Percentiles rank a stretch among this genome's conserved stretches.
Evolutionary conservation across 1,140 invertebrate genomes (phyloP).

Genomic region (Zaprionus gabonicus): DNA sequence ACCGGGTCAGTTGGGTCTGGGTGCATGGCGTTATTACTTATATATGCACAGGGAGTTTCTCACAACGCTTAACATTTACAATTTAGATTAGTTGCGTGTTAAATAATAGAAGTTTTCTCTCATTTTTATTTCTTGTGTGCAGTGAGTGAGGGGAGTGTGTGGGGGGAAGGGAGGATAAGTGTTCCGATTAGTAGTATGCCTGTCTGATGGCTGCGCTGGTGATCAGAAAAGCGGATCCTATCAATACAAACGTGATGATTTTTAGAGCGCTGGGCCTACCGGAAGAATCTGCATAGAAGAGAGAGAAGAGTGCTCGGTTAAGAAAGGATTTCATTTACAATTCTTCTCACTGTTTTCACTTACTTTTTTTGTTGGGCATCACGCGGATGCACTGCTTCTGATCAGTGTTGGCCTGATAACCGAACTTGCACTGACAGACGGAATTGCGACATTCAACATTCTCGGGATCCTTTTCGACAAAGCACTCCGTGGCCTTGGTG

Average conservation of each 20-base stretch:
- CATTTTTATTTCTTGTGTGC: neutral
- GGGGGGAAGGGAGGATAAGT: neutral
- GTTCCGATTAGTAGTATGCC: slow-evolving; percentile 75
- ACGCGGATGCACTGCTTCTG: slow-evolving; percentile 73
- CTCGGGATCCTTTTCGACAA: slow-evolving; percentile 77
- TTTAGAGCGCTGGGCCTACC: slow-evolving; percentile 84
- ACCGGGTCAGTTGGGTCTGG: slow-evolving; percentile 10
- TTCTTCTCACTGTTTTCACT: neutral
- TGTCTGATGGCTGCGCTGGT: slow-evolving; percentile 83
- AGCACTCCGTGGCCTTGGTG: slow-evolving; percentile 84
- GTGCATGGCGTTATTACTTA: slow-evolving; percentile 21
- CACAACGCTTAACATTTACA: slow-evolving; percentile 45
- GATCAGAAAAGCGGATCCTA: slow-evolving; percentile 82
- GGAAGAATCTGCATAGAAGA: slow-evolving; percentile 77
- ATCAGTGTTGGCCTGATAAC: slow-evolving; percentile 81
- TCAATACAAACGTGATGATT: slow-evolving; percentile 83
- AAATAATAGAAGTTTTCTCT: slow-evolving; percentile 20
- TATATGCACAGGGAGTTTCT: slow-evolving; percentile 45
- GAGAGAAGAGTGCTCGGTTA: neutral
- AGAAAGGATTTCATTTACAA: neutral
- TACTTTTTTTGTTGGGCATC: slow-evolving; percentile 81
- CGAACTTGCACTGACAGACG: slow-evolving; percentile 85
- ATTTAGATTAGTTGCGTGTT: slow-evolving; percentile 5
- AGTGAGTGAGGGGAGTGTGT: neutral
- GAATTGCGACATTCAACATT: slow-evolving; percentile 85